Conservation (phyloP, 2,888 invertebrate species). For the Eristalinus aeneus region DNA sequence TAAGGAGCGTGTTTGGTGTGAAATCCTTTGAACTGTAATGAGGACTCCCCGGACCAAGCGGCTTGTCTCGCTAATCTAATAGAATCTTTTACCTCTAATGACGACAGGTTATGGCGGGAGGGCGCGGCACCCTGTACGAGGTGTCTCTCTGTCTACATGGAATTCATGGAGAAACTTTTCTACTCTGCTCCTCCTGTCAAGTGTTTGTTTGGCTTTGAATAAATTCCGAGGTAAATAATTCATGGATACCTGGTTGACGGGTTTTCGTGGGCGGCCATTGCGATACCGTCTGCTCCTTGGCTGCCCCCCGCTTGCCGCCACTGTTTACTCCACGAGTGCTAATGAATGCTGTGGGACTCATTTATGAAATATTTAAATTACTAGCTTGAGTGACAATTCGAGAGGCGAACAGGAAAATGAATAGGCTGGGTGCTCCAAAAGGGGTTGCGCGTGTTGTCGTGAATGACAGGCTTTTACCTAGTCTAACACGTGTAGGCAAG, state of each 20-base stretch:
- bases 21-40: slow-evolving; percentile 39
- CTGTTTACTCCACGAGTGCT: not conserved
- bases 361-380: slow-evolving; percentile 50
- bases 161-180: slow-evolving; percentile 59
- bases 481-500: not conserved
- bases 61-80: slow-evolving; percentile 27
- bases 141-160: slow-evolving; percentile 2
- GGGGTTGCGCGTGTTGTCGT: not conserved
- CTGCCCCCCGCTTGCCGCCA: not conserved
- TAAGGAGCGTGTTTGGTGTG: not conserved
- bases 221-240: slow-evolving; percentile 57
- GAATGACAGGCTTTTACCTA: slow-evolving; percentile 7
- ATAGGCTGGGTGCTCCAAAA: not conserved
- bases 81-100: slow-evolving; percentile 22
- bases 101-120: not conserved
- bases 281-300: not conserved
- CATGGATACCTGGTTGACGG: slow-evolving; percentile 40
- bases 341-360: slow-evolving; percentile 36
- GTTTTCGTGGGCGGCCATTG: not conserved
- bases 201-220: slow-evolving; percentile 51
- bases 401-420: not conserved
- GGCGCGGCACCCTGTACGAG: slow-evolving; percentile 13
- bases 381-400: slow-evolving; percentile 33
- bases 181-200: not conserved
- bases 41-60: not conserved